Evolutionary conservation across 1,140 invertebrate species (phyloP), one percentile per base, ranked within the genome.

Genomic region (Sycophaga agraensis): DNA sequence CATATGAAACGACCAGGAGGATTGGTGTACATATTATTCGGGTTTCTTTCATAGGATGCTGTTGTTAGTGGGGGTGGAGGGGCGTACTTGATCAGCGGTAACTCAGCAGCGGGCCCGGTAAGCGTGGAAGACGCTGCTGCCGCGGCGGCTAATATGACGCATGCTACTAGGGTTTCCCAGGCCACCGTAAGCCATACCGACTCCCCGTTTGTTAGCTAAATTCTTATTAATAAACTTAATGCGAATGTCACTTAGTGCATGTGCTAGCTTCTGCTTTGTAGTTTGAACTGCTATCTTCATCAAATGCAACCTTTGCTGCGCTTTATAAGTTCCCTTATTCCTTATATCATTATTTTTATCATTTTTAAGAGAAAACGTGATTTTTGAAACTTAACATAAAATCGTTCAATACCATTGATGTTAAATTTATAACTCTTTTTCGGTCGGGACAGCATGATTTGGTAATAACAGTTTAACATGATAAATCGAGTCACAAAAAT

Each of bases 161-260:
- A 91, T 82, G 91, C 91, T 66, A 93, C 91, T 73, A 85, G 91
- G 75, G 91, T 93, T 70, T 93, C 92, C 71, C 91, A 92, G 70
- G 91, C 91, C 70, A 93, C 91, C 77, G 92, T 94, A 88, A 90
- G 89, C 88, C 73, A 72, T 70, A 76, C 66, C 66, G 66, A 76
- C 66, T 73, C 65, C 64, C 61, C 68, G 66, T 73, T 78, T 74
- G 70, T 75, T 74, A 75, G 72, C 72, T 73, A 73, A 64, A 71
- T 68, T 77, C 64, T 68, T 34, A 71, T 66, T 74, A 51, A 16
- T 12, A 49, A 22, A 35, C 8, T 12, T 49, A 48, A 62, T 63
- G 64, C 22, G 28, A 35, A 26, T 55, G 37, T 39, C 16, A 0
- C 19, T 48, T 56, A 12, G 7, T 55, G 51, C 45, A 42, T 42